phyloP scores from a whole-genome alignment of 30 jellyfish, hydroid and myxozoan species.

The Cassiopea andromeda region DNA sequence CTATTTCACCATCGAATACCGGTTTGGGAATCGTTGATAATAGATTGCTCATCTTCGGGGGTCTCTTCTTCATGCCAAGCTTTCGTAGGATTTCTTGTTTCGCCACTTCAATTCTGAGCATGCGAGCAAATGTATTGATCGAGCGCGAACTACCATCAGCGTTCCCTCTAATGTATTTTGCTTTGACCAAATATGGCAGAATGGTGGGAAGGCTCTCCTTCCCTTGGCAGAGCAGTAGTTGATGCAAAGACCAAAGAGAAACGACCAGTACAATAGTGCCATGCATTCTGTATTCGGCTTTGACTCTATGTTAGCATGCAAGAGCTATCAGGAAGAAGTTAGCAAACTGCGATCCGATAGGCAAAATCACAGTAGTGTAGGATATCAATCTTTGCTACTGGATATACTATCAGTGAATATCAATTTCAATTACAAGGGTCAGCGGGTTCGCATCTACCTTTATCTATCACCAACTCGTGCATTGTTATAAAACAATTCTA shows the following conservation, averaged over 20 bases:
- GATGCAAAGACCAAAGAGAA: not conserved
- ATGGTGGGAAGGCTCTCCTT: not conserved
- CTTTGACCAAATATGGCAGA: not conserved
- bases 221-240: not conserved
- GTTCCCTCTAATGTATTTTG: not conserved
- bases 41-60: slow-evolving; percentile 57
- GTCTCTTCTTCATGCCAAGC: slow-evolving; percentile 68
- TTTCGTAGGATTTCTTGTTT: slow-evolving; percentile 46
- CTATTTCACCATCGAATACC: slow-evolving; percentile 61
- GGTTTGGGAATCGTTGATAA: slow-evolving; percentile 70
- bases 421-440: slow-evolving; percentile 32
- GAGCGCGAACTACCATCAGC: not conserved
- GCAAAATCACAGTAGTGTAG: slow-evolving; percentile 4
- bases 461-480: slow-evolving; percentile 26
- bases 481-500: slow-evolving; percentile 2
- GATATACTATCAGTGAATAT: slow-evolving; percentile 21
- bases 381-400: slow-evolving; percentile 24
- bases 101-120: slow-evolving; percentile 45
- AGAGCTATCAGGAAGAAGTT: not conserved
- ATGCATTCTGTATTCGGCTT: slow-evolving; percentile 1
- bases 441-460: slow-evolving; percentile 13
- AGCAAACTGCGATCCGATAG: not conserved
- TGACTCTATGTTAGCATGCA: not conserved
- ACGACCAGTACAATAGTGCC: not conserved
- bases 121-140: slow-evolving; percentile 31